phyloP scores from a whole-genome alignment of 2,888 invertebrate genomes.

The Cactoblastis cactorum region DNA sequence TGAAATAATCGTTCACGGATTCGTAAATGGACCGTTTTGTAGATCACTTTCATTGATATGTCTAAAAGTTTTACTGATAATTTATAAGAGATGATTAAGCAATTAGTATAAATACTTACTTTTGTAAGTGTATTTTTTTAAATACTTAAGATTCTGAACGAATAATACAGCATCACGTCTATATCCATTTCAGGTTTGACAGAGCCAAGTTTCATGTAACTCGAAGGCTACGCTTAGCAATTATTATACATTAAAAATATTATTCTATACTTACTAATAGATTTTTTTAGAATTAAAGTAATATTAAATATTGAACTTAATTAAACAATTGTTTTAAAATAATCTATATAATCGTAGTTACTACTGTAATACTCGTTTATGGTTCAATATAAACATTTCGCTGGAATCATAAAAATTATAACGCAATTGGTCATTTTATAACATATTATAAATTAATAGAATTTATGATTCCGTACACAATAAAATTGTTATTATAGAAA shows the following conservation, averaged over 20 bases:
- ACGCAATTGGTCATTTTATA: background rate
- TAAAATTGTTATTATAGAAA: background rate
- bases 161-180: too few species aligned
- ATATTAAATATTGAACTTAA: too few species aligned
- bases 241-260: too few species aligned
- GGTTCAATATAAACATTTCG: background rate
- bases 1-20: conserved; percentile 63
- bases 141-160: too few species aligned
- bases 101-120: too few species aligned
- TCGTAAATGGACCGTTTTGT: conserved; percentile 35
- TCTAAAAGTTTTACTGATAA: background rate
- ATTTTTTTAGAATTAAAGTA: too few species aligned
- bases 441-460: background rate
- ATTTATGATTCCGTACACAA: conserved; percentile 5
- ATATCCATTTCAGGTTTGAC: too few species aligned
- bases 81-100: too few species aligned
- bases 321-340: background rate
- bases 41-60: conserved; percentile 3
- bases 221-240: too few species aligned
- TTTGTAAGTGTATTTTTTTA: too few species aligned
- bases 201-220: too few species aligned
- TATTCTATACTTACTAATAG: too few species aligned
- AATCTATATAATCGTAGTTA: background rate
- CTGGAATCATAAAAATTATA: conserved; percentile 1
- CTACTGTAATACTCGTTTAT: conserved; percentile 4